These are phyloP conservation scores for Epinotia bilunana DNA, from an alignment of 2,888 invertebrate species.

Conservation along the genomic window DNA sequence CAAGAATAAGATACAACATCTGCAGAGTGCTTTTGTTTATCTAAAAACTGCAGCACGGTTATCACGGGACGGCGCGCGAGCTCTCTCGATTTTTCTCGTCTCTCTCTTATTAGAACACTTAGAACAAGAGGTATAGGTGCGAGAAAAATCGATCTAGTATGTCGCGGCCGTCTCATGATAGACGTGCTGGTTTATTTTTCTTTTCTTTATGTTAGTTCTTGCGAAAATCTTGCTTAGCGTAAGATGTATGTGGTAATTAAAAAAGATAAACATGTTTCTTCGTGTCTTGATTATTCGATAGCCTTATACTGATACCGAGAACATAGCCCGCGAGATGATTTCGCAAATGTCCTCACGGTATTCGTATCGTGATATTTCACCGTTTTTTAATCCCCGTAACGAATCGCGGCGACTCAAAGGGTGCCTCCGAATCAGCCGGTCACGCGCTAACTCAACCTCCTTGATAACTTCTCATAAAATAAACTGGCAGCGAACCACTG, in stretches of 20 bases:
- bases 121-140: too few relatives aligned
- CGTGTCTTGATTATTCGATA: slow-evolving; percentile 28
- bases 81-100: too few relatives aligned
- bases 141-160: too few relatives aligned
- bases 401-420: slow-evolving; percentile 62
- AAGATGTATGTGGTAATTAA: slow-evolving; percentile 7
- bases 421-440: slow-evolving; percentile 54
- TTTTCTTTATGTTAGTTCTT: not conserved
- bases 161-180: too few relatives aligned
- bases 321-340: slow-evolving; percentile 37
- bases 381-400: slow-evolving; percentile 60
- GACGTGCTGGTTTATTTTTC: not conserved
- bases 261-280: slow-evolving; percentile 14
- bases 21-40: not conserved
- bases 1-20: not conserved
- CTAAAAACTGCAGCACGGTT: not conserved
- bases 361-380: slow-evolving; percentile 51
- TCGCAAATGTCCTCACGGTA: slow-evolving; percentile 46
- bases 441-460: slow-evolving; percentile 58
- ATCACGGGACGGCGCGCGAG: too few relatives aligned
- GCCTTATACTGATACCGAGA: slow-evolving; percentile 14
- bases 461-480: slow-evolving; percentile 55
- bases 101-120: too few relatives aligned
- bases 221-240: not conserved
- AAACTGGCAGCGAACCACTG: slow-evolving; percentile 53